Conservation (phyloP, 2,797 vertebrate genomes). For the Hemibagrus guttatus region DNA sequence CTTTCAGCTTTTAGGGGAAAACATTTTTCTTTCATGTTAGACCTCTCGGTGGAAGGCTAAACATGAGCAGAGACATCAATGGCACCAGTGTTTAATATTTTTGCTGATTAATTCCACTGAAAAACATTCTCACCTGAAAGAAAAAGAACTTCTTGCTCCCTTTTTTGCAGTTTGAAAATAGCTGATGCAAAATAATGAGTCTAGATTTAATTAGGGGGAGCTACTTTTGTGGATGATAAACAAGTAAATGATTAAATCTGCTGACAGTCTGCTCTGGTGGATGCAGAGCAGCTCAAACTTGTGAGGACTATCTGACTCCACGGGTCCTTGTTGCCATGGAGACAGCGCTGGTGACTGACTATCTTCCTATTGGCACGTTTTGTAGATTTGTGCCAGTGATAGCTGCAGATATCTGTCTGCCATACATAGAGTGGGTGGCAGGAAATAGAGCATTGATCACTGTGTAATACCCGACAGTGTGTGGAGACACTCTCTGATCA, state of each 20-base stretch:
- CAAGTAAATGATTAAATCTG: conserved; percentile 63
- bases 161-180: conserved; percentile 53
- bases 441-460: conserved; percentile 39
- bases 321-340: conserved; percentile 63
- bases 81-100: conserved; percentile 53
- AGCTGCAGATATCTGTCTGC: conserved; percentile 48
- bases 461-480: conserved; percentile 10
- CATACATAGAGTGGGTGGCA: conserved; percentile 41
- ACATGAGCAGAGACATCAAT: conserved; percentile 49
- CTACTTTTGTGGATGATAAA: conserved; percentile 61
- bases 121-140: conserved; percentile 50
- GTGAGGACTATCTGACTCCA: conserved; percentile 39
- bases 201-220: conserved; percentile 59
- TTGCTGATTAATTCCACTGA: conserved; percentile 55
- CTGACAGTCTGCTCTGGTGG: conserved; percentile 50
- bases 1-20: conserved; percentile 6
- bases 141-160: conserved; percentile 47
- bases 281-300: conserved; percentile 46
- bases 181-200: conserved; percentile 63
- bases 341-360: conserved; percentile 51
- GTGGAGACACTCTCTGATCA: conserved; percentile 52
- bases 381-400: conserved; percentile 50
- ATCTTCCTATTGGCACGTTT: conserved; percentile 48
- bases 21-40: conserved; percentile 7
- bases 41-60: conserved; percentile 45